These are phyloP conservation scores for Pygoscelis adeliae DNA, from an alignment of 2,113 vertebrate genomes.

Conservation along the genomic window DNA sequence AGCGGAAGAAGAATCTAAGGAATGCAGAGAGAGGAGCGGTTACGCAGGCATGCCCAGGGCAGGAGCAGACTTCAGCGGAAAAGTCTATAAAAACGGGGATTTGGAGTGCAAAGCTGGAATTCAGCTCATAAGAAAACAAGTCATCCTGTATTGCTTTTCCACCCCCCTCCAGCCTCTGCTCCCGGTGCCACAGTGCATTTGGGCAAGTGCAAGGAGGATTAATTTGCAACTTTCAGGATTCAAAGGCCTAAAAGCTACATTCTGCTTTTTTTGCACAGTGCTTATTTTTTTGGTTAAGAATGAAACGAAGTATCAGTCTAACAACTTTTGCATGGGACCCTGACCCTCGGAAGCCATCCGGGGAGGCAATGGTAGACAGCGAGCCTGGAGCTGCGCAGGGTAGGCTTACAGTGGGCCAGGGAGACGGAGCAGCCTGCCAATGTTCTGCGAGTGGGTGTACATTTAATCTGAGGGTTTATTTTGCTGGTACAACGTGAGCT, in stretches of 20 bases:
- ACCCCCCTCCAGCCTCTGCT: neutral
- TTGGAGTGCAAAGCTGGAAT: slow-evolving; percentile 40
- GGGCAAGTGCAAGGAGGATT: neutral
- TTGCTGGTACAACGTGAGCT: neutral
- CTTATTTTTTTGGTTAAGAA: neutral
- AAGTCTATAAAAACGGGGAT: neutral
- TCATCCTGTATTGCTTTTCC: neutral
- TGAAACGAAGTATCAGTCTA: accelerated
- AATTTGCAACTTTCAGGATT: neutral
- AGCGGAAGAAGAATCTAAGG: slow-evolving; percentile 46
- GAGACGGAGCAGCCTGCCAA: neutral
- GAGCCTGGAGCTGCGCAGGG: neutral
- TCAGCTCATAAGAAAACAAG: neutral
- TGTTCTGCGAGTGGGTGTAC: neutral
- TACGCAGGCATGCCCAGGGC: slow-evolving; percentile 36
- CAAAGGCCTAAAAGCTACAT: neutral
- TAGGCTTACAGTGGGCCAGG: neutral
- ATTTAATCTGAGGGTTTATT: neutral
- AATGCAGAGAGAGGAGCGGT: slow-evolving; percentile 50
- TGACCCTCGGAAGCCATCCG: neutral
- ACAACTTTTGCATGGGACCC: neutral
- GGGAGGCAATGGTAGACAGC: neutral
- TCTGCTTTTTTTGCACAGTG: neutral
- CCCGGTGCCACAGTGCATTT: accelerated
- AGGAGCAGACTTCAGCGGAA: slow-evolving; percentile 10